Conservation (phyloP, 2,113 vertebrate species). For the Misgurnus mizolepis region DNA sequence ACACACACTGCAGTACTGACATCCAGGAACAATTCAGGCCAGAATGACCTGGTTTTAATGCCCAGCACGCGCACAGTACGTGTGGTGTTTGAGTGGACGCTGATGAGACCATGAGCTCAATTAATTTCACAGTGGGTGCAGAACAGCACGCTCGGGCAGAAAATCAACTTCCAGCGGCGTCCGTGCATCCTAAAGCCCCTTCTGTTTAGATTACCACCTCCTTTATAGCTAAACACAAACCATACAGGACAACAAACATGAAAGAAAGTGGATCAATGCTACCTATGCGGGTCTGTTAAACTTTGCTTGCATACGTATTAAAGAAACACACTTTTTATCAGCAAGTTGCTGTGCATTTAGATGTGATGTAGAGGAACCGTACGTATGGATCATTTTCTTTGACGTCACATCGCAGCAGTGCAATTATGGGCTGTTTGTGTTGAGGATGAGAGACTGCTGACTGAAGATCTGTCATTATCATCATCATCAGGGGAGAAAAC, state of each 20-base stretch:
- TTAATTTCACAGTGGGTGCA: conserved; percentile 76
- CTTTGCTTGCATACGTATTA: no score
- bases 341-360: no score
- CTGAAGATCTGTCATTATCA: neutral
- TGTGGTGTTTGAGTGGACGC: conserved; percentile 56
- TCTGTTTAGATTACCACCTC: conserved; percentile 40
- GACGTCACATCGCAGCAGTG: conserved; percentile 15
- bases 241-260: neutral
- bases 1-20: conserved; percentile 1
- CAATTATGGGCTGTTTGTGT: conserved; percentile 12
- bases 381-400: neutral
- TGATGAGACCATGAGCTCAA: conserved; percentile 71
- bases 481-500: neutral
- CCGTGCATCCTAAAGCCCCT: conserved; percentile 3
- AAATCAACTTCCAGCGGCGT: conserved; percentile 27
- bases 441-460: neutral
- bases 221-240: neutral
- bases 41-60: conserved; percentile 54
- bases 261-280: neutral
- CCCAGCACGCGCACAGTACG: conserved; percentile 37
- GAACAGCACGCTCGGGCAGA: conserved; percentile 45
- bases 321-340: no score
- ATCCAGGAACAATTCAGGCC: conserved; percentile 54
- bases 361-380: neutral
- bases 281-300: no score